Evolutionary conservation across 2,888 invertebrate species (phyloP).

Genomic region (Sialis fuliginosa): DNA sequence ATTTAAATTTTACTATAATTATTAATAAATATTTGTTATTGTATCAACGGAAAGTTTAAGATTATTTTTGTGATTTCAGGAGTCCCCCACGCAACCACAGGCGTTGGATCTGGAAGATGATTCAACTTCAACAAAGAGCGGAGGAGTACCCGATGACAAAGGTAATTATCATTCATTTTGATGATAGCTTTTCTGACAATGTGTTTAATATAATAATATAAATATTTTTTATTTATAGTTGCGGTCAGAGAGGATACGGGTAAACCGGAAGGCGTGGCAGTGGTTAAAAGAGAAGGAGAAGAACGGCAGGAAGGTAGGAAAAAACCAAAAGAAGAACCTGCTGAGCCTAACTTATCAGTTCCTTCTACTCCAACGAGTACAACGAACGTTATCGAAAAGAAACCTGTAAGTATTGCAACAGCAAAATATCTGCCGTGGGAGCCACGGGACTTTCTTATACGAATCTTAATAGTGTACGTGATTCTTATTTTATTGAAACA

Average conservation of each 20-base stretch:
- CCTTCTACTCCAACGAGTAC: constrained; percentile 5
- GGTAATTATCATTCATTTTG: constrained; percentile 23
- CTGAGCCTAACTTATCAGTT: neutral
- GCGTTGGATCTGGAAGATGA: constrained; percentile 87
- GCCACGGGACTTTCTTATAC: too few species aligned
- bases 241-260: constrained; percentile 26
- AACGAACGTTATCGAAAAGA: constrained; percentile 14
- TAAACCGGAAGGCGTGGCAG: constrained; percentile 11
- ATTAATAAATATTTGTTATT: too few species aligned
- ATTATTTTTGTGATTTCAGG: constrained; percentile 31
- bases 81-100: constrained; percentile 78
- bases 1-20: too few species aligned
- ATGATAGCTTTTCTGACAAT: neutral
- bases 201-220: neutral
- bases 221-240: constrained; percentile 15
- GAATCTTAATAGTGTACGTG: too few species aligned
- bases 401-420: constrained; percentile 11
- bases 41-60: too few species aligned
- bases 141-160: constrained; percentile 69
- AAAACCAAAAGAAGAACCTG: constrained; percentile 7
- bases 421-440: too few species aligned
- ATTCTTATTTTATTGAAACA: too few species aligned
- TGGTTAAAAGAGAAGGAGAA: constrained; percentile 12
- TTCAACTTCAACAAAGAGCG: constrained; percentile 65
- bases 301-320: constrained; percentile 9